Percentiles rank a stretch among this genome's conserved stretches.
phyloP scores from a whole-genome alignment of 2,888 invertebrate genomes.

The Torymus tubicola region DNA sequence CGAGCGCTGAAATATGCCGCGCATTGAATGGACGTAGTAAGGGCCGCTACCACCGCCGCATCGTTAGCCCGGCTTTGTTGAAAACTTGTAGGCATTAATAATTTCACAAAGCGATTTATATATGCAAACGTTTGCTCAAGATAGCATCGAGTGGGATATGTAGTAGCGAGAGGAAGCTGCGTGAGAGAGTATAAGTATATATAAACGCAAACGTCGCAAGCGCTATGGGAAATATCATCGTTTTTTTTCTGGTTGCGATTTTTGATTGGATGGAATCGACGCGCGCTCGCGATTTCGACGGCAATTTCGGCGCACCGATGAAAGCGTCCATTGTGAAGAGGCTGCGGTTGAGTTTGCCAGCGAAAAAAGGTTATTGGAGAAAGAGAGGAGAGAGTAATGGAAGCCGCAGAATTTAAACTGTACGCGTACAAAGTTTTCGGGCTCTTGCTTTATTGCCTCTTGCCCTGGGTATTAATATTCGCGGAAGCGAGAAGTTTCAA shows the following conservation, averaged over 20 bases:
- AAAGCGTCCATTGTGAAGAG: not conserved
- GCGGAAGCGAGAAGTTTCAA: no score
- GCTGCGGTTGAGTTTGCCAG: not conserved
- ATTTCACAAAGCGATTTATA: slow-evolving; percentile 41
- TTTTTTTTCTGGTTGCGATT: no score
- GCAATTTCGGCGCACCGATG: not conserved
- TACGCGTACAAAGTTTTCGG: not conserved
- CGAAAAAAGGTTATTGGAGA: slow-evolving; percentile 3
- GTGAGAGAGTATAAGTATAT: no score
- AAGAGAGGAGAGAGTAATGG: not conserved
- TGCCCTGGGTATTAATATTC: no score
- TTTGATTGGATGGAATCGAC: slow-evolving; percentile 5
- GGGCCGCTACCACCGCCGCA: not conserved
- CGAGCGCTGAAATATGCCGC: not conserved
- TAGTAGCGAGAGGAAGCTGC: no score
- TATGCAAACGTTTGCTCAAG: slow-evolving; percentile 30
- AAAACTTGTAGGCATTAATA: slow-evolving; percentile 51
- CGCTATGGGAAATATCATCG: no score
- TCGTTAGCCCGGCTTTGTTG: slow-evolving; percentile 51
- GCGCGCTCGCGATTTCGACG: not conserved
- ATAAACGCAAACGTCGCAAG: no score
- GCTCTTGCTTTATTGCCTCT: no score
- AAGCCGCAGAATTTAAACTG: not conserved
- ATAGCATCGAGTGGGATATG: no score
- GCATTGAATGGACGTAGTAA: not conserved